Evolutionary conservation across 2,888 invertebrate genomes (phyloP).

Genomic region (Oscheius sp.): DNA sequence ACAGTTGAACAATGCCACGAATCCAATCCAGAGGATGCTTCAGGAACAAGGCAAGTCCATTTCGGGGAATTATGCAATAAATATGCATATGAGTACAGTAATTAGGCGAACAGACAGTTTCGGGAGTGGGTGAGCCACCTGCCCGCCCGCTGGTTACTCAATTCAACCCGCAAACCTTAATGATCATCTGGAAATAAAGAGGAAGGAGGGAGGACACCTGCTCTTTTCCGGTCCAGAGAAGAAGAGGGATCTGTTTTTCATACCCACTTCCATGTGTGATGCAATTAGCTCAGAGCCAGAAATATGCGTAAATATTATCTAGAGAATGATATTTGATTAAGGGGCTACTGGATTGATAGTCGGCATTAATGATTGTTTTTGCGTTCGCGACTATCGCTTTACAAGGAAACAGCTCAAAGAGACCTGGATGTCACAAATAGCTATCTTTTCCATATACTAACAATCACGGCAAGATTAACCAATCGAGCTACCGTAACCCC

Average conservation of each 20-base stretch:
- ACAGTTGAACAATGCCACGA: conserved; percentile 45
- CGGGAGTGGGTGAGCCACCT: conserved; percentile 51
- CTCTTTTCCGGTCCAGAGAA: neutral
- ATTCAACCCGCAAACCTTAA: conserved; percentile 1
- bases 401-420: neutral
- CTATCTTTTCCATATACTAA: no score
- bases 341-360: conserved; percentile 16
- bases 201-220: neutral
- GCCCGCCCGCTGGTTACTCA: conserved; percentile 22
- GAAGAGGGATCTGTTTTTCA: neutral
- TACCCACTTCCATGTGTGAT: neutral
- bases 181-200: conserved; percentile 13
- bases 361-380: conserved; percentile 13
- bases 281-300: neutral
- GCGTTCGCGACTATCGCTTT: neutral
- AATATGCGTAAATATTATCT: conserved; percentile 2
- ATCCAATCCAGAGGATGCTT: conserved; percentile 30
- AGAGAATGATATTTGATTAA: conserved; percentile 16
- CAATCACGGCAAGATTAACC: neutral
- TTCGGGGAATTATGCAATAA: conserved; percentile 19
- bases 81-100: conserved; percentile 63
- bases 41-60: conserved; percentile 20
- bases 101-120: conserved; percentile 65
- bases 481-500: conserved; percentile 17
- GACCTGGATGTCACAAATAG: neutral